phyloP scores from a whole-genome alignment of 2,113 vertebrate genomes.

The Numenius arquata region DNA sequence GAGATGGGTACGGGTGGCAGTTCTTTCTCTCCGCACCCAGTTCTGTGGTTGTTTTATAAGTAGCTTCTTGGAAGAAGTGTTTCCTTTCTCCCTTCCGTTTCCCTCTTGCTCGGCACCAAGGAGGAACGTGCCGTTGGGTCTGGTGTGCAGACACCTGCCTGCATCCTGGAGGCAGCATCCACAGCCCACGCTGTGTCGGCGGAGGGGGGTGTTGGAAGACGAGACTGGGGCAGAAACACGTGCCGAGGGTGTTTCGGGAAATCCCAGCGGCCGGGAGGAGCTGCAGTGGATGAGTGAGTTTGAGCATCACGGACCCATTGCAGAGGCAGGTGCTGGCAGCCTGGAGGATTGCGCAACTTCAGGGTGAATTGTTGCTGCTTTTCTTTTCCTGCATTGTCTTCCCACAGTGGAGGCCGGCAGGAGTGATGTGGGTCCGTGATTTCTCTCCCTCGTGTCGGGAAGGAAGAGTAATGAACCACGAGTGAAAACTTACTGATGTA shows the following conservation, averaged over 20 bases:
- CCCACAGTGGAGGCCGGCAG: background rate
- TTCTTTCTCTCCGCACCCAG: background rate
- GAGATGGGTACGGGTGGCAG: background rate
- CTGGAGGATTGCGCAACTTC: background rate
- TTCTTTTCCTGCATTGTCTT: background rate
- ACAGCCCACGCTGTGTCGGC: background rate
- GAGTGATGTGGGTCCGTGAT: background rate
- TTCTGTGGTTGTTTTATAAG: background rate
- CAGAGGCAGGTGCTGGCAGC: background rate
- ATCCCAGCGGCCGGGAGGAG: background rate
- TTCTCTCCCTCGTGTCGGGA: fast-evolving
- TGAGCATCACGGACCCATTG: background rate
- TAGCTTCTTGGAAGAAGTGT: background rate
- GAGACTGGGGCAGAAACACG: background rate
- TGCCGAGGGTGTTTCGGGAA: background rate
- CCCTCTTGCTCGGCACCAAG: background rate
- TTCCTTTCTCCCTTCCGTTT: background rate
- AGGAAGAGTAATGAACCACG: background rate
- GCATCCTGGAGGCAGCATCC: background rate
- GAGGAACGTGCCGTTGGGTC: background rate
- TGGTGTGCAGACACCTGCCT: background rate
- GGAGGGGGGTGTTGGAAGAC: background rate
- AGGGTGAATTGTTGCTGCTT: background rate
- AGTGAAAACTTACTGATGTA: background rate
- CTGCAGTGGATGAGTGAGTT: background rate